Evolutionary conservation across 2,113 vertebrate genomes (phyloP), one percentile per base, ranked within the genome.

Genomic region (Phoenicopterus ruber): DNA sequence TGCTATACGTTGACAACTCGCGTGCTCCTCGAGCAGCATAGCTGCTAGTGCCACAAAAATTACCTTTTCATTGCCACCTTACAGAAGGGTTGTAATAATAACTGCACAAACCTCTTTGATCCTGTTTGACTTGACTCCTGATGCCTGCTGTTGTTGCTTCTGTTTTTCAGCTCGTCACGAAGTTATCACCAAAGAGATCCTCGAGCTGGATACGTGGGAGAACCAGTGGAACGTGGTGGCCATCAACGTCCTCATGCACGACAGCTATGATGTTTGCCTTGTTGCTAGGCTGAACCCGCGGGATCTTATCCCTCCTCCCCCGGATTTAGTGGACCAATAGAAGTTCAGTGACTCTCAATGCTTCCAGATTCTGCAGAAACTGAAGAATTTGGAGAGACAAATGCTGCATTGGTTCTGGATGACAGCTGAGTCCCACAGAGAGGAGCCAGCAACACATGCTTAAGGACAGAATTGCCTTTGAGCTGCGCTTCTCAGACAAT

Each of bases 251-350:
- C 98, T 99, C 96, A 99, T 99, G 99, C 99, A 99, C 0, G 99
- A 99, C 97, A 99, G 98, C 95, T 99, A 99, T 4, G 99, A 99
- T 4, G 99, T 99, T 61, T 99, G 99, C 91, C 98, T 99, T 18
- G 99, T 99, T 78, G 99, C 99, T 78, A 98, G 98, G 62, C 98
- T 99, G 95, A 99, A 99, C 96, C 99, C 99, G 0, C 98, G 99
- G 59, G 99, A 99, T 95, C 99, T 99, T 28, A 98, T 99, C 90
- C 98, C 99, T 67, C 99, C 99, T 17, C 99, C 99, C 61, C 96
- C 98, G 7, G 99, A 99, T 95, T 95, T 99, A 88, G 96, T 98
- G 82, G 96, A 97, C 66, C 97, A 97, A 17, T 98, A 98, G 82
- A 92, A 83, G 70, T 86, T 92, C 69, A 62, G 52, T 40, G 69